Percentiles rank a stretch among this genome's conserved stretches.
Evolutionary conservation across 2,113 vertebrate genomes (phyloP).

Genomic region (Herpetotheres cachinnans): DNA sequence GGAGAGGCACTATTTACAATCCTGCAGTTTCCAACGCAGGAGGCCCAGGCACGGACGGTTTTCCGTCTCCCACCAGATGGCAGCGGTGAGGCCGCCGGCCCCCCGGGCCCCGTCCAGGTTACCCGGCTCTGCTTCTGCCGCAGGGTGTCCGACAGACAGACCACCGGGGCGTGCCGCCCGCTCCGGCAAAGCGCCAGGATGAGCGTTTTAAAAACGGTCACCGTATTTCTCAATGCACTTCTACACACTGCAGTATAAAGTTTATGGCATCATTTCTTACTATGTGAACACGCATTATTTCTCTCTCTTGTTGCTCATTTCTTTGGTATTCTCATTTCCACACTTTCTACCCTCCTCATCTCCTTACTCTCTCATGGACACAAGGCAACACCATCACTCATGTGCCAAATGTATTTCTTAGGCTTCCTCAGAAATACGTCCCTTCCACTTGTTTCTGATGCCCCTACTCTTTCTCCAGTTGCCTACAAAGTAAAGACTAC

Average conservation of each 20-base stretch:
- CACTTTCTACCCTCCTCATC: background rate
- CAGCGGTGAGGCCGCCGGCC: accelerated
- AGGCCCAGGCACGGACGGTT: background rate
- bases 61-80: background rate
- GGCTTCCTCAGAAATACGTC: background rate
- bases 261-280: background rate
- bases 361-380: background rate
- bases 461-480: background rate
- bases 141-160: too few relatives aligned
- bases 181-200: background rate
- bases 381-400: background rate
- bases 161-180: too few relatives aligned
- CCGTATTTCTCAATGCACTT: background rate
- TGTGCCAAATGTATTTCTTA: background rate
- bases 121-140: too few relatives aligned
- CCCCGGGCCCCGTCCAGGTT: too few relatives aligned
- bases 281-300: background rate
- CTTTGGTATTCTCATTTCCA: background rate
- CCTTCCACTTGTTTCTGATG: background rate
- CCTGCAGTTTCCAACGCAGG: background rate
- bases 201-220: background rate
- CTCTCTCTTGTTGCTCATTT: background rate
- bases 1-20: background rate
- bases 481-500: background rate
- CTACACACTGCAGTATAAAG: background rate